Percentiles rank a stretch among this genome's conserved stretches.
Evolutionary conservation across 1,140 invertebrate species (phyloP).

Genomic region (Pogonus chalceus): DNA sequence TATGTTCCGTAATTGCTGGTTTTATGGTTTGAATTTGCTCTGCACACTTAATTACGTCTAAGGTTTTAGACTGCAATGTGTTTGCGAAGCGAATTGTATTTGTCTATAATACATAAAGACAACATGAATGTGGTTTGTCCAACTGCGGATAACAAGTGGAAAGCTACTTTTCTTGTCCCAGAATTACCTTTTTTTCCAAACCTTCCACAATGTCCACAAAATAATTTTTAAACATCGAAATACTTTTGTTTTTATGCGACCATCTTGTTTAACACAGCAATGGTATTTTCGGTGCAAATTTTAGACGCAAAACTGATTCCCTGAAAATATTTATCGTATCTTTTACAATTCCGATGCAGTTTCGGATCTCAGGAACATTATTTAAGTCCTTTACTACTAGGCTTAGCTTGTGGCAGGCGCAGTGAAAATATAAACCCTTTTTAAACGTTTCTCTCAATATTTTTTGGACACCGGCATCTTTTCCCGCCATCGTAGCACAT

Average conservation of each 20-base stretch:
- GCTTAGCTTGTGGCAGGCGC: background rate
- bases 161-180: conserved; percentile 1
- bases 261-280: conserved; percentile 8
- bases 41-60: background rate
- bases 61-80: background rate
- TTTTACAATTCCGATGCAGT: conserved; percentile 10
- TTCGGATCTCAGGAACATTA: background rate
- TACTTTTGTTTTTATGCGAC: conserved; percentile 12
- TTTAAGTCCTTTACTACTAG: conserved; percentile 9
- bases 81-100: too few relatives aligned
- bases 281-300: conserved; percentile 8
- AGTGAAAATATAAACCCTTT: background rate
- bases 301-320: conserved; percentile 6
- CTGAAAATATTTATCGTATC: conserved; percentile 7
- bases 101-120: too few relatives aligned
- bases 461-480: conserved; percentile 8
- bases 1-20: background rate
- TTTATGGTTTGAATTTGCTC: background rate
- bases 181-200: background rate
- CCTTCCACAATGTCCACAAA: background rate
- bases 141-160: too few relatives aligned
- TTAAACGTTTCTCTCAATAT: background rate
- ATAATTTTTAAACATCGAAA: too few relatives aligned
- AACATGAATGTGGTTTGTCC: too few relatives aligned
- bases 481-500: conserved; percentile 19